Evolutionary conservation across 2,113 vertebrate species (phyloP), one percentile per base, ranked within the genome.

Genomic region (Solea solea): DNA sequence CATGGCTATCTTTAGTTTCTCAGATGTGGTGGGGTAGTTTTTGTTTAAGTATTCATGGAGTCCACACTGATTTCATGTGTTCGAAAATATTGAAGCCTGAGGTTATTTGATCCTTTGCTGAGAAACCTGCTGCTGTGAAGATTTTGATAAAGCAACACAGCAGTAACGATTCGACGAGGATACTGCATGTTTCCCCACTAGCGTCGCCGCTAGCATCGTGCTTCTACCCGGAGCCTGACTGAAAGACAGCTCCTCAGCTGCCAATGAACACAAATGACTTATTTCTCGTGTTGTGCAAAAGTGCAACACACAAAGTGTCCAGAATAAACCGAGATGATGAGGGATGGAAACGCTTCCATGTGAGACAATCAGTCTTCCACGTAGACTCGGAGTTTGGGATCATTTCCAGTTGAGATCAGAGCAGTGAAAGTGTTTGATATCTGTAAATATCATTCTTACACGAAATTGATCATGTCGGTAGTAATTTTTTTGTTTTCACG

Each of bases 401-500:
- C 34, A 52, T 76, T 52, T 81, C 72, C 50, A 72, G 69, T 50
- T 71, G 68, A 79, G 73, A 80, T 60, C 53, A 0, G 69, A 86
- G 68, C 63, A 72, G 76, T 70, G 72, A 84, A 81, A 82, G 66
- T 48, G 74, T 82, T 82, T 69, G 73, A 76, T 70, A 72, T 74
- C 77, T 75, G 59, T 52, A 87, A 78, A 88, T 69, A 84, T 69
- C 70, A 66, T 49, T 78, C 80, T 52, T 41, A 83, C 59, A 64
- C 66, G 63, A 64, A 84, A 77, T 68, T n/a, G 48, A 66, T 70
- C 82, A 81, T 21, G 78, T 72, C 80, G 79, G 76, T 79, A n/a
- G 72, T 61, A 55, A 82, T 89, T 78, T 81, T 84, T 85, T 84
- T 53, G 72, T 90, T 81, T 93, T 89, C 87, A 89, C 86, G 76